A percentile compares a stretch with the other conserved stretches of the same genome.
These are phyloP conservation scores for Malurus alboscapulatus DNA, from an alignment of 2,113 vertebrate genomes.

Conservation along the genomic window DNA sequence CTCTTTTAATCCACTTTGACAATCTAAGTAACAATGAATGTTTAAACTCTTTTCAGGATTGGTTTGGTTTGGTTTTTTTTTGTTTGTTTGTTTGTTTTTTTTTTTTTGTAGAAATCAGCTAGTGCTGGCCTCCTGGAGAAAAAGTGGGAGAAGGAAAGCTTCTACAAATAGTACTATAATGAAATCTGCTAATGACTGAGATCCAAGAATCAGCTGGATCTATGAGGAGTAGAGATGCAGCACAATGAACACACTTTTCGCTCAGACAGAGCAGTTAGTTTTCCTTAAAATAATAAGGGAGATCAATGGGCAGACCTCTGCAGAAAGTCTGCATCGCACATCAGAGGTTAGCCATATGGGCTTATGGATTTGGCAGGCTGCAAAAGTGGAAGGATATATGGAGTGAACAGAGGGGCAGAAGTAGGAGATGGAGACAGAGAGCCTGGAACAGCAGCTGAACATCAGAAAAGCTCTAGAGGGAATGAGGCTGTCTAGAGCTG, in stretches of 20 bases:
- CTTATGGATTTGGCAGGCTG: background rate
- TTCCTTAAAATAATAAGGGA: background rate
- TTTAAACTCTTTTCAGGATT: background rate
- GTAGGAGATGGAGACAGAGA: background rate
- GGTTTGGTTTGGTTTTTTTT: background rate
- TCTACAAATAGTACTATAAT: background rate
- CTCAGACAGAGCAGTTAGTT: background rate
- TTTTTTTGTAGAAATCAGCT: background rate
- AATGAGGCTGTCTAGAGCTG: background rate
- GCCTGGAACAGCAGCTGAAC: background rate
- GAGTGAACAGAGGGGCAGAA: background rate
- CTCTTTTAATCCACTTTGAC: background rate
- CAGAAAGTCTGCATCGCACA: background rate
- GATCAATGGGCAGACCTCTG: background rate
- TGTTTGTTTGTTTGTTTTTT: too few relatives aligned
- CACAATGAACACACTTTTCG: background rate
- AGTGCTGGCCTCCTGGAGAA: background rate
- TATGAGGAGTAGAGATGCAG: background rate
- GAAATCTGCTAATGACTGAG: background rate
- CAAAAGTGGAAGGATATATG: background rate
- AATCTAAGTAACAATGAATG: background rate
- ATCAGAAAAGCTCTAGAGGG: background rate
- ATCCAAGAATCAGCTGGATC: background rate
- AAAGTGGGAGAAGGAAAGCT: background rate
- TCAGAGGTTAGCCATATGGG: background rate